Conservation (phyloP, 2,113 vertebrate genomes). For the Myotis lucifugus region DNA sequence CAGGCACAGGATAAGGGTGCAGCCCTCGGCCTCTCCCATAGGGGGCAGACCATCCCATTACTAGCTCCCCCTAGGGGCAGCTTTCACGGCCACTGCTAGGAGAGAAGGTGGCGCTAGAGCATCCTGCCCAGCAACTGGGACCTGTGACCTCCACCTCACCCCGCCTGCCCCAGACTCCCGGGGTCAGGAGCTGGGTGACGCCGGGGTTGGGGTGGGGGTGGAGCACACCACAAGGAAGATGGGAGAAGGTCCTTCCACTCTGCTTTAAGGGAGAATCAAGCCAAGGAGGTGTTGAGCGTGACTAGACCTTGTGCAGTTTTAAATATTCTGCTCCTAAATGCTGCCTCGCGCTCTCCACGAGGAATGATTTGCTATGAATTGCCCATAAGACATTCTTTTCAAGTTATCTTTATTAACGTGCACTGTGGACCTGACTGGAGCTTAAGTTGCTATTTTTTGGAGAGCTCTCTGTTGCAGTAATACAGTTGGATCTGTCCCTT, state of each 20-base stretch:
- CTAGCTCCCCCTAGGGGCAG: neutral
- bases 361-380: neutral
- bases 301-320: neutral
- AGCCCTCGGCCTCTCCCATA: neutral
- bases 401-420: neutral
- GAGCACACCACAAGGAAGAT: neutral
- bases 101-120: neutral
- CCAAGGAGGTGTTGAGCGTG: neutral
- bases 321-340: neutral
- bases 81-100: neutral
- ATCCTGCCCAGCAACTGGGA: neutral
- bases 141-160: neutral
- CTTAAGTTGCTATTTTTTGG: neutral
- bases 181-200: neutral
- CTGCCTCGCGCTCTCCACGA: neutral
- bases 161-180: fast-evolving
- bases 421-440: neutral
- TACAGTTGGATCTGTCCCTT: neutral
- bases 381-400: neutral
- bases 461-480: neutral
- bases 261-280: neutral
- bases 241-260: neutral
- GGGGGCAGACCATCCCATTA: neutral
- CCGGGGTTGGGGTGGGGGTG: neutral
- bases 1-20: neutral